A percentile compares a stretch with the other conserved stretches of the same genome.
These are phyloP conservation scores for Notarius quadriscutis DNA, from an alignment of 2,113 vertebrate species.

Conservation along the genomic window DNA sequence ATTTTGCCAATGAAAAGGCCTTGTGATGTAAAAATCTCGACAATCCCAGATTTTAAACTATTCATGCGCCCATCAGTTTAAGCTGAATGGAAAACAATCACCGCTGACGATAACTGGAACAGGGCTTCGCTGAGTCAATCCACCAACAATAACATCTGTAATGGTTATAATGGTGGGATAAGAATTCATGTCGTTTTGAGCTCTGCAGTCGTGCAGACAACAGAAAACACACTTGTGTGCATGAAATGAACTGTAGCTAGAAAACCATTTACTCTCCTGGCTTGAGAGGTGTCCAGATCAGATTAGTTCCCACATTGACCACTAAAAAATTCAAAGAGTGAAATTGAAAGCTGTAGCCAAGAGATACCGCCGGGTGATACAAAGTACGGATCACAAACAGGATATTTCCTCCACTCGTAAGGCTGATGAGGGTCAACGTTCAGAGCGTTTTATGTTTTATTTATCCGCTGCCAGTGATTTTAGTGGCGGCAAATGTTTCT, in stretches of 20 bases:
- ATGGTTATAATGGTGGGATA: slow-evolving; percentile 68
- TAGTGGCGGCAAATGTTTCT: slow-evolving; percentile 34
- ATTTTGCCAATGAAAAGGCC: neutral
- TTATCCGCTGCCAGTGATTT: slow-evolving; percentile 43
- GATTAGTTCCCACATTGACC: slow-evolving; percentile 71
- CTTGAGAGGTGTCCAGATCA: slow-evolving; percentile 71
- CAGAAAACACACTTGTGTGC: slow-evolving; percentile 68
- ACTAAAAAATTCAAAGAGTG: slow-evolving; percentile 68
- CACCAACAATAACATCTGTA: slow-evolving; percentile 67
- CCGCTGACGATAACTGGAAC: slow-evolving; percentile 57
- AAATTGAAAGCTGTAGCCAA: slow-evolving; percentile 67
- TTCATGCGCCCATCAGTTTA: slow-evolving; percentile 45
- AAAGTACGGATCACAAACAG: slow-evolving; percentile 52
- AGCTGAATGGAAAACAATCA: slow-evolving; percentile 56
- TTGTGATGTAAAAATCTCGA: slow-evolving; percentile 9
- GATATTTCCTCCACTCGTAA: slow-evolving; percentile 63
- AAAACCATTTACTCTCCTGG: slow-evolving; percentile 64
- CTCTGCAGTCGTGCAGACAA: slow-evolving; percentile 60
- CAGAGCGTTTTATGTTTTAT: slow-evolving; percentile 51
- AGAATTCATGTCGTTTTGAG: slow-evolving; percentile 64
- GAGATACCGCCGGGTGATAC: slow-evolving; percentile 73
- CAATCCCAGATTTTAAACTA: slow-evolving; percentile 39
- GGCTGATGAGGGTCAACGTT: slow-evolving; percentile 55
- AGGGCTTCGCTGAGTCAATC: slow-evolving; percentile 54
- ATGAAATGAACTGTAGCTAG: slow-evolving; percentile 73